Base-by-base conservation (phyloP, 2,888 invertebrate genomes). In the Anthophora plumipes region DNA sequence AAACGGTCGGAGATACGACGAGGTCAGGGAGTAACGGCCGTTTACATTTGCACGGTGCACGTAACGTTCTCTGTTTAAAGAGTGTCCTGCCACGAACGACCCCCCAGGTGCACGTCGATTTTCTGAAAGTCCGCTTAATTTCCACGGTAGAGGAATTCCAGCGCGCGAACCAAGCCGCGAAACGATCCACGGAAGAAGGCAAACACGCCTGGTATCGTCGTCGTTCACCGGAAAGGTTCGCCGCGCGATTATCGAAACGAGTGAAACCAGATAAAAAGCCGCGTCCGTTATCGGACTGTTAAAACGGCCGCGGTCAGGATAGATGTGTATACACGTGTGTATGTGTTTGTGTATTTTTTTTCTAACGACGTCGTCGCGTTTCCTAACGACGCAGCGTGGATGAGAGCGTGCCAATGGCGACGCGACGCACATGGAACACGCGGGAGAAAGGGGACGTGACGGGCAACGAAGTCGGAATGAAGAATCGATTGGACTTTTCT, bases 1-100 rank as follows among this genome's bases (percentile, higher is more conserved):
- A 82, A 87, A 87, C 80, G 71, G 85, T 31, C 70, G 22, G 43
- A 87, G 87, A 87, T 87, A 84, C 87, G 87, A 87, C 87, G 87
- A 82, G 87, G 87, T 87, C 87, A 87, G 80, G 82, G 87, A 87
- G 87, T 87, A 87, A 87, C 85, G 87, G 85, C 87, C 87, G 82
- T 85, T 87, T 87, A 80, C 87, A 82, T 87, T 87, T 84, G 85
- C 85, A 81, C 84, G 75, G 85, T 82, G 82, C 82, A 81, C 80
- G 84, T 87, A 85, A 85, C 85, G 78, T 87, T 87, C 75, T 31
- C 76, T 60, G 83, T 82, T 79, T 82, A 82, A 87, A 87, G 82
- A 87, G 85, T 79, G 85, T 85, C 77, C 86, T 74, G 77, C 87
- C 59, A 79, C 85, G 87, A 87, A 79, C 85, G 87, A 87, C 87